These are phyloP conservation scores for Phaetusa simplex DNA, from an alignment of 2,113 vertebrate species.

Conservation along the genomic window DNA sequence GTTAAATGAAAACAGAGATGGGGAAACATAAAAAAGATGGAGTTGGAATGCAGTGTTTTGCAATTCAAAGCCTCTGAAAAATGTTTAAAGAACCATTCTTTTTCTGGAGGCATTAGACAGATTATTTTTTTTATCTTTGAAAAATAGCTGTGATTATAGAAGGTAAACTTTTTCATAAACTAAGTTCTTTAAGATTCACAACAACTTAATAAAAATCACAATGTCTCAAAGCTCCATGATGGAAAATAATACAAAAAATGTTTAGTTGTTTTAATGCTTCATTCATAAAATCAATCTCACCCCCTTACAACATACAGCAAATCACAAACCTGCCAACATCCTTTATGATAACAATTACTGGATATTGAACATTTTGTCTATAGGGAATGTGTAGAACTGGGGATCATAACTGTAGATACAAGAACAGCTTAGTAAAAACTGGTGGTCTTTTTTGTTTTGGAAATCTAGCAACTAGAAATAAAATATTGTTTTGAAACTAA, in stretches of 20 bases:
- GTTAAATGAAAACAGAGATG: neutral
- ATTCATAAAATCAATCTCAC: neutral
- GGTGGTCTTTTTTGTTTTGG: neutral
- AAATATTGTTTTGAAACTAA: neutral
- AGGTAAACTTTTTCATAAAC: neutral
- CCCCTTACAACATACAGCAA: neutral
- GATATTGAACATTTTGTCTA: neutral
- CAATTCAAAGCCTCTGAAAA: neutral
- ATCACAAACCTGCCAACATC: neutral
- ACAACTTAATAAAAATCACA: neutral
- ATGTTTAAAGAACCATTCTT: neutral
- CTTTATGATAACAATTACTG: neutral
- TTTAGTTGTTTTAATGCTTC: neutral
- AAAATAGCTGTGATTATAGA: neutral
- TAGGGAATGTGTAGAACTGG: neutral
- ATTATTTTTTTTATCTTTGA: neutral
- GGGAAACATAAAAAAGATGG: neutral
- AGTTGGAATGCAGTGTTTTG: neutral
- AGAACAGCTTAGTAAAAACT: neutral
- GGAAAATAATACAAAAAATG: neutral
- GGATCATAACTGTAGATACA: neutral
- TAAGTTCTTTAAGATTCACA: neutral
- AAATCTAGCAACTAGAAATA: neutral
- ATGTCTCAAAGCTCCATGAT: neutral
- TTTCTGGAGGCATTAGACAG: neutral